Percentiles rank a stretch among this genome's conserved stretches.
Conservation (phyloP, 1,140 invertebrate species). For the Pteromalus puparum region DNA sequence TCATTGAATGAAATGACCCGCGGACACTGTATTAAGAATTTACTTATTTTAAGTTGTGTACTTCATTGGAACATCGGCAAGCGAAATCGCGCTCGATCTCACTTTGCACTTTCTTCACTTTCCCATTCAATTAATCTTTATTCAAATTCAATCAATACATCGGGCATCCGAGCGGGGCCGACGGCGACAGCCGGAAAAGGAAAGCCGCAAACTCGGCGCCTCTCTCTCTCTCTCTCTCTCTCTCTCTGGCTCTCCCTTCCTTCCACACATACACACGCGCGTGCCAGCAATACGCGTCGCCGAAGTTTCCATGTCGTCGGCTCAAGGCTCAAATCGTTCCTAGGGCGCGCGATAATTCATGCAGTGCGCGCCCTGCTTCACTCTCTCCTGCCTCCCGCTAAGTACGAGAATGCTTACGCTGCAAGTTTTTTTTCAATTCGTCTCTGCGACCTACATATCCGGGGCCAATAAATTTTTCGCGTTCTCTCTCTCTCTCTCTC, state of each 20-base stretch:
- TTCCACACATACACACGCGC: not conserved
- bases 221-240: not conserved
- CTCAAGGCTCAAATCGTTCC: constrained; percentile 15
- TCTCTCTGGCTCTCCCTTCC: not conserved
- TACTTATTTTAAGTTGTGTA: too few species aligned
- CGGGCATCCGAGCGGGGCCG: not conserved
- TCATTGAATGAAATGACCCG: too few species aligned
- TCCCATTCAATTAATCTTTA: constrained; percentile 37
- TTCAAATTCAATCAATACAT: constrained; percentile 38
- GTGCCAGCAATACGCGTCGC: not conserved
- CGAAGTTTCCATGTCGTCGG: constrained; percentile 34
- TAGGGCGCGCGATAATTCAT: constrained; percentile 29
- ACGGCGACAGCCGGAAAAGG: not conserved
- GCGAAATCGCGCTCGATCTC: not conserved
- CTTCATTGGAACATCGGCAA: not conserved
- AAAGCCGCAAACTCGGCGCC: not conserved
- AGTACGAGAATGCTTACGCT: constrained; percentile 25
- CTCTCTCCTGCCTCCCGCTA: not conserved
- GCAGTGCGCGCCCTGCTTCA: not conserved
- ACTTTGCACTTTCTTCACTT: not conserved
- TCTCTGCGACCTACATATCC: constrained; percentile 21
- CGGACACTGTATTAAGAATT: too few species aligned
- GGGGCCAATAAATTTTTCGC: constrained; percentile 23
- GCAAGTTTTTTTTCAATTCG: constrained; percentile 38
- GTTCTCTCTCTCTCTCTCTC: not conserved